Evolutionary conservation across 2,797 vertebrate species (phyloP).

Genomic region (Otolemur crassicaudatus): DNA sequence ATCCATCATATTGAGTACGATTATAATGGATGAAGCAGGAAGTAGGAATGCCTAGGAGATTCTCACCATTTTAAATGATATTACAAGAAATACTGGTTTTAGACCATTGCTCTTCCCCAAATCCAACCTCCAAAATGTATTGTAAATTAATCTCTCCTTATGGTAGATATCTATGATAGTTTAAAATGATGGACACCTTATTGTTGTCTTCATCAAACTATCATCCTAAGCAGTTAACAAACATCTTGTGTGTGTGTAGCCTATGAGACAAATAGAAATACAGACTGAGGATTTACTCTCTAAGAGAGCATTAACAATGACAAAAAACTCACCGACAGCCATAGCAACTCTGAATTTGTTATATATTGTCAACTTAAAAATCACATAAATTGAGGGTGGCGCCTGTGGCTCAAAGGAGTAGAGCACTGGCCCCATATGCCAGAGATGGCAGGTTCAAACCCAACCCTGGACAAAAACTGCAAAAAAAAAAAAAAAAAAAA

Average conservation of each 20-base stretch:
- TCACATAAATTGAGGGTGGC: too few relatives aligned
- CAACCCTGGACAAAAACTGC: too few relatives aligned
- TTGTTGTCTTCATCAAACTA: neutral
- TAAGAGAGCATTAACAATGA: neutral
- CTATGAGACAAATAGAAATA: neutral
- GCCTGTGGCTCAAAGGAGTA: too few relatives aligned
- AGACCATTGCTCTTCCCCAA: neutral
- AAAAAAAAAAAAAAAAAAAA: too few relatives aligned
- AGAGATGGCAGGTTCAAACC: too few relatives aligned
- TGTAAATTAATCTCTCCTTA: neutral
- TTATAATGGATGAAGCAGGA: neutral
- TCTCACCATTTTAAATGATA: slow-evolving; percentile 28
- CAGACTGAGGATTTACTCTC: neutral
- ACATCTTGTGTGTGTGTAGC: neutral
- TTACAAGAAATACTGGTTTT: neutral
- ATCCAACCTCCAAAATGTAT: slow-evolving; percentile 4
- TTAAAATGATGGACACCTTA: neutral
- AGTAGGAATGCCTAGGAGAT: neutral
- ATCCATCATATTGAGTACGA: neutral
- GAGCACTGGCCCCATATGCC: too few relatives aligned
- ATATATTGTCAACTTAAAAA: slow-evolving; percentile 6
- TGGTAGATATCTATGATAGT: neutral
- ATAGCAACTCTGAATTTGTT: neutral
- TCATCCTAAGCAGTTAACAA: slow-evolving; percentile 1
- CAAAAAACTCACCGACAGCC: neutral